These are phyloP conservation scores for Hydrotaea diabolus DNA, from an alignment of 2,888 invertebrate species.

Conservation along the genomic window DNA sequence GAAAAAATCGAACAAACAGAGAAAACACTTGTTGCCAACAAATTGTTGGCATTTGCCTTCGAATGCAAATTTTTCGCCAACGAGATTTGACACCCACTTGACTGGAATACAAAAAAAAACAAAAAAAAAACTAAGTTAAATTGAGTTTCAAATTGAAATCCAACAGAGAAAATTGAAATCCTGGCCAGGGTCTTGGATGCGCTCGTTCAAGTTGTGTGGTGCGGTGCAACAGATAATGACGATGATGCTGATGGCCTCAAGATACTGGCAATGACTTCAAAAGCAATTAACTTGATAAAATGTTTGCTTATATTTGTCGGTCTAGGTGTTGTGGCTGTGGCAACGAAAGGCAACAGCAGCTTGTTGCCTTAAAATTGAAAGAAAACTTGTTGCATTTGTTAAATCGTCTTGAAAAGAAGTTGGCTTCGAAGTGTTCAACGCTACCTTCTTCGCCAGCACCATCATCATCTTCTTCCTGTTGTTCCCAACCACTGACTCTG, in stretches of 20 bases:
- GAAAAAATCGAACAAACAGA: not conserved
- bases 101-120: not conserved
- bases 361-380: not conserved
- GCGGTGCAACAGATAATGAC: not conserved
- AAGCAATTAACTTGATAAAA: slow-evolving; percentile 69
- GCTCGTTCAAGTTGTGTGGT: not conserved
- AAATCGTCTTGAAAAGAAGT: slow-evolving; percentile 22
- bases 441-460: not conserved
- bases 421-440: not conserved
- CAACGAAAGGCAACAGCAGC: not conserved
- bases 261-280: slow-evolving; percentile 60
- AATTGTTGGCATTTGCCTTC: not conserved
- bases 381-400: slow-evolving; percentile 35
- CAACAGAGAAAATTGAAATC: slow-evolving; percentile 24
- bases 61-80: slow-evolving; percentile 14
- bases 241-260: slow-evolving; percentile 45
- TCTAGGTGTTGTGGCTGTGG: not conserved
- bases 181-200: not conserved
- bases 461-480: slow-evolving; percentile 2
- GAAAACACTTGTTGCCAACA: slow-evolving; percentile 26
- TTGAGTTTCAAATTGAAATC: not conserved
- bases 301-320: slow-evolving; percentile 55
- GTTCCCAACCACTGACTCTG: not conserved
- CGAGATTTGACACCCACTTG: slow-evolving; percentile 37
- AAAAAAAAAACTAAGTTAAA: not conserved